These are phyloP conservation scores for Calonectris borealis DNA, from an alignment of 2,113 vertebrate species.

Conservation along the genomic window DNA sequence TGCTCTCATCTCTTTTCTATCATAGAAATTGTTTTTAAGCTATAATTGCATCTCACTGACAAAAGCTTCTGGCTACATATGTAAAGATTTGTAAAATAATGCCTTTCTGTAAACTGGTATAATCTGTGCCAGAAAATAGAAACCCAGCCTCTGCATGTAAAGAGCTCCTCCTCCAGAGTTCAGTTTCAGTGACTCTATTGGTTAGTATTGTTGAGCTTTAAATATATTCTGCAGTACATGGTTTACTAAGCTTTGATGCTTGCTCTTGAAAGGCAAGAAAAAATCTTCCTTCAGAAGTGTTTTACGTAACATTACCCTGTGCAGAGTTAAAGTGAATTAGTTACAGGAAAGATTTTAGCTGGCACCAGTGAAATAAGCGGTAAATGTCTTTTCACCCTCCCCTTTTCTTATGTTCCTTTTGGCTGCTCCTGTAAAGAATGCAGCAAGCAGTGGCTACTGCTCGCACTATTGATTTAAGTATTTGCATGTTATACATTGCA, in stretches of 20 bases:
- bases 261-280: neutral
- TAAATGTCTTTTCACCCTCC: neutral
- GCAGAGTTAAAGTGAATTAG: neutral
- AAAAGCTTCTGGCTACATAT: constrained; percentile 43
- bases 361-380: neutral
- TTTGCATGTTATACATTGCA: neutral
- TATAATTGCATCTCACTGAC: constrained; percentile 23
- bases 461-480: neutral
- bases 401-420: neutral
- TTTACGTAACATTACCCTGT: neutral
- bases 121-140: constrained; percentile 48
- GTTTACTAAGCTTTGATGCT: neutral
- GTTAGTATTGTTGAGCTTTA: neutral
- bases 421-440: neutral
- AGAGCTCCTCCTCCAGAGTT: constrained; percentile 32
- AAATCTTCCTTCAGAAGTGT: neutral
- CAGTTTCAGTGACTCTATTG: neutral
- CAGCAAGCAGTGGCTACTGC: neutral
- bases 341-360: neutral
- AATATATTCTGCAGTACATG: neutral
- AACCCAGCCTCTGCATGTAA: neutral
- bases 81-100: constrained; percentile 31
- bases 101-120: neutral
- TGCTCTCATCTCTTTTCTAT: neutral
- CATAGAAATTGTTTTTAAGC: neutral